Base-by-base conservation (phyloP, 2,888 invertebrate genomes). In the Dryobota labecula region DNA sequence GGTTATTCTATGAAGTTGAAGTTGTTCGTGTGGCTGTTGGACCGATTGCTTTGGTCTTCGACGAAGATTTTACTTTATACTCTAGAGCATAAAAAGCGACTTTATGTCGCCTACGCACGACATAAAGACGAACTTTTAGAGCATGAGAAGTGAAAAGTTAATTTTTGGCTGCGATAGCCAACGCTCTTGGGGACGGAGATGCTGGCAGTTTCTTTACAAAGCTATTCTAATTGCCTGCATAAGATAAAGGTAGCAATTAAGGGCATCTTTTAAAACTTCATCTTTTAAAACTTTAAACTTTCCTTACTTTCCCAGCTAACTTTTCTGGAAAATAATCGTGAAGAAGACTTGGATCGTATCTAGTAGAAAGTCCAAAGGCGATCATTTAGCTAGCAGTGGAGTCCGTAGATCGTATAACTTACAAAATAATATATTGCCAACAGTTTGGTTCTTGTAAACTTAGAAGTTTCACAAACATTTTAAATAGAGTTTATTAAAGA, bases 381-480 rank as follows among this genome's bases (percentile, higher is more conserved):
- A 67, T 82, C 76, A 76, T 71, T 78, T 77, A 57, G 41, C 71
- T 27, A 27, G 49, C 24, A 51, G 36, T 38, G 30, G 38, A 62
- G 63, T 64, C 63, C 53, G 54, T 36, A 45, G 30, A 24, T 54
- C 70, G 58, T 45, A n/a, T 51, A 45, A 24, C 54, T 18, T 30
- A 63, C 60, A 7, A 43, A 65, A 58, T 63, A 77, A 78, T 82
- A 61, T 67, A 82, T 81, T n/a, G 41, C 66, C 11, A 33, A 57
- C 47, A 67, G 47, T 74, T 51, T 43, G 13, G 56, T 30, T 49
- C 71, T 70, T 53, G 67, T 73, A 27, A 65, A 51, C 1, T 33
- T 33, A 2, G 13, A 49, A 56, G 27, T 53, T 76, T 69, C 45
- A 62, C 47, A 54, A 72, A 74, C 74, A 69, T 69, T 82, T 76